Conservation (phyloP, 2,888 invertebrate species). For the Congeria kusceri region DNA sequence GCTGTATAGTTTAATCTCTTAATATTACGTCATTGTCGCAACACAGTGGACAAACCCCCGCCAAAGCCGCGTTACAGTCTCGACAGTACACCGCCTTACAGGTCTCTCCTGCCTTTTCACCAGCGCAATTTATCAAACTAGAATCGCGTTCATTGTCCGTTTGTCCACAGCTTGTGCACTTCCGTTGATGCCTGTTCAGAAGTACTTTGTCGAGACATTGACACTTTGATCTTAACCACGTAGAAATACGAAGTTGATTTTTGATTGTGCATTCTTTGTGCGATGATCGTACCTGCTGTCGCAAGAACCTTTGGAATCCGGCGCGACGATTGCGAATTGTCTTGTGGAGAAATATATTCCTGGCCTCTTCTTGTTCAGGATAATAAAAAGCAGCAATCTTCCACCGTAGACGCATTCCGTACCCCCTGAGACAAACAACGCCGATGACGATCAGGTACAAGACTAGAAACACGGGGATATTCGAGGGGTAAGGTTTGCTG, state of each 20-base stretch:
- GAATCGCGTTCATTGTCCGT: conserved; percentile 22
- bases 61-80: conserved; percentile 53
- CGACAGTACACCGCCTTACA: conserved; percentile 65
- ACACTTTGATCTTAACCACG: conserved; percentile 41
- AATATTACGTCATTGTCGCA: conserved; percentile 17
- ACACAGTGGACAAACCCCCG: conserved; percentile 60
- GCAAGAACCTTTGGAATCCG: conserved; percentile 23
- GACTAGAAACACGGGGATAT: conserved; percentile 41
- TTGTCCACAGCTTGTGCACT: conserved; percentile 60
- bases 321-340: conserved; percentile 59
- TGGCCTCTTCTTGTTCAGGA: conserved; percentile 60
- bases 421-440: conserved; percentile 59
- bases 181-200: conserved; percentile 1
- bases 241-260: conserved; percentile 51
- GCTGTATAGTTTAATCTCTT: conserved; percentile 2
- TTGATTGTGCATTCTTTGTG: conserved; percentile 58
- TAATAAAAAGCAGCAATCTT: conserved; percentile 66
- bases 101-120: conserved; percentile 26
- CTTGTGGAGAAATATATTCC: conserved; percentile 62
- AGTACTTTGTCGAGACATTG: conserved; percentile 40
- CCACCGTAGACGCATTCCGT: conserved; percentile 60
- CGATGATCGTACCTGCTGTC: conserved; percentile 56
- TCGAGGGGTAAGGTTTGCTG: conserved; percentile 34
- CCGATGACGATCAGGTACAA: conserved; percentile 56
- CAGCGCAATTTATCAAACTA: conserved; percentile 33